These are phyloP conservation scores for Kryptopterus vitreolus DNA, from an alignment of 2,797 vertebrate genomes.

Conservation along the genomic window DNA sequence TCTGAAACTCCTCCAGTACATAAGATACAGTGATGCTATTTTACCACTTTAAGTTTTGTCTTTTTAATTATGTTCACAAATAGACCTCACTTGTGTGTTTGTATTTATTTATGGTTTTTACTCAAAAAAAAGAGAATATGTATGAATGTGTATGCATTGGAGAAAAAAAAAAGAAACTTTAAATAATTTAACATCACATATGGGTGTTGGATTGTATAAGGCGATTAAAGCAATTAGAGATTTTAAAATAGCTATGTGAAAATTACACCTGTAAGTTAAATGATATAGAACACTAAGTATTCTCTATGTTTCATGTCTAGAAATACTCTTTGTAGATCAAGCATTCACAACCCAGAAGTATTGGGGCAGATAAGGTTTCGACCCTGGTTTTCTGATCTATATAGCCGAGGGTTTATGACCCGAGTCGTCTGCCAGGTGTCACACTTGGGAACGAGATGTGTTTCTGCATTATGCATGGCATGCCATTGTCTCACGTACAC, in stretches of 20 bases:
- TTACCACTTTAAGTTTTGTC: constrained; percentile 85
- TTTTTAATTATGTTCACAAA: constrained; percentile 91
- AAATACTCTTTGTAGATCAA: constrained; percentile 80
- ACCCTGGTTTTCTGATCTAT: constrained; percentile 83
- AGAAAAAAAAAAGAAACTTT: constrained; percentile 49
- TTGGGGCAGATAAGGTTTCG: constrained; percentile 77
- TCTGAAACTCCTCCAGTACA: constrained; percentile 79
- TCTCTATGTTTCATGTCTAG: constrained; percentile 81
- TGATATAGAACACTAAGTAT: constrained; percentile 95
- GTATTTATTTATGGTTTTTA: constrained; percentile 99
- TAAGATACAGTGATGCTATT: constrained; percentile 85
- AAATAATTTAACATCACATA: constrained; percentile 90
- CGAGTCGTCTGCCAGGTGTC: constrained; percentile 83
- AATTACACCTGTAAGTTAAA: constrained; percentile 89
- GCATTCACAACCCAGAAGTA: constrained; percentile 80
- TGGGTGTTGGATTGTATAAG: constrained; percentile 87
- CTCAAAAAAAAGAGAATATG: constrained; percentile 76
- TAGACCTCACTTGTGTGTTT: constrained; percentile 99
- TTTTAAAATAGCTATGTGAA: constrained; percentile 77
- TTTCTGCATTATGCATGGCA: constrained; percentile 97
- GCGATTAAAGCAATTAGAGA: constrained; percentile 80
- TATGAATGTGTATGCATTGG: constrained; percentile 76
- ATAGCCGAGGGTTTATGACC: constrained; percentile 85
- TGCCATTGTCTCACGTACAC: constrained; percentile 95
- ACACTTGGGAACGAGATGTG: constrained; percentile 84